Evolutionary conservation across 2,113 vertebrate genomes (phyloP).

Genomic region (Sorex fumeus): DNA sequence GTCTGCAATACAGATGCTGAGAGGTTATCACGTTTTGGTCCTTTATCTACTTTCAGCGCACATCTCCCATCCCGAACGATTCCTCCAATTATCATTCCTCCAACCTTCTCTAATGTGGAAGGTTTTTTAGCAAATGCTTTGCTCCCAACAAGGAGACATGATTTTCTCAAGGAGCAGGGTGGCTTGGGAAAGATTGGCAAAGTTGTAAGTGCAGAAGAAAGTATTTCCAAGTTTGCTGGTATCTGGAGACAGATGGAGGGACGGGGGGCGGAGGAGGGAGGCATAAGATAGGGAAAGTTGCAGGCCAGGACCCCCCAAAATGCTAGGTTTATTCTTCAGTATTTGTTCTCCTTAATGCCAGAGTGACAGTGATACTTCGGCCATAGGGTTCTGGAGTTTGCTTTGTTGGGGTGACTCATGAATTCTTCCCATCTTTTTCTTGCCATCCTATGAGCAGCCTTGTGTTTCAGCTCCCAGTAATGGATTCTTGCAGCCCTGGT

Average conservation of each 20-base stretch:
- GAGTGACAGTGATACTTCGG: background rate
- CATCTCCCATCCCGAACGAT: too few relatives aligned
- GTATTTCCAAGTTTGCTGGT: background rate
- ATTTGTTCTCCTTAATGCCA: background rate
- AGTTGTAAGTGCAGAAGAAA: background rate
- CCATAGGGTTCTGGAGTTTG: background rate
- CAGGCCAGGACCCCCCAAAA: background rate
- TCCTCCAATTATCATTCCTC: too few relatives aligned
- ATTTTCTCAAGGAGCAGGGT: background rate
- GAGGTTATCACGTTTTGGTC: too few relatives aligned
- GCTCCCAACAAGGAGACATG: background rate
- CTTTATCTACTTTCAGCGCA: too few relatives aligned
- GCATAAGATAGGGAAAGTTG: background rate
- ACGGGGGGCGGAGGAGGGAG: background rate
- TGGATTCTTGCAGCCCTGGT: background rate
- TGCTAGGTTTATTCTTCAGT: background rate
- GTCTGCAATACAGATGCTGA: too few relatives aligned
- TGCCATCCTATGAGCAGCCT: background rate
- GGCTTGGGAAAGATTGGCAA: background rate
- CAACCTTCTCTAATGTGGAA: background rate
- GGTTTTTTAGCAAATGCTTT: background rate
- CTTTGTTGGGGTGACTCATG: conserved; percentile 35
- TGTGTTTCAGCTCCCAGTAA: background rate
- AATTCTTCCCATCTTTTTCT: conserved; percentile 38
- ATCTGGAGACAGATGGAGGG: too few relatives aligned